Evolutionary conservation across 1,140 invertebrate species (phyloP), one percentile per base, ranked within the genome.

Genomic region (Microplitis mediator): DNA sequence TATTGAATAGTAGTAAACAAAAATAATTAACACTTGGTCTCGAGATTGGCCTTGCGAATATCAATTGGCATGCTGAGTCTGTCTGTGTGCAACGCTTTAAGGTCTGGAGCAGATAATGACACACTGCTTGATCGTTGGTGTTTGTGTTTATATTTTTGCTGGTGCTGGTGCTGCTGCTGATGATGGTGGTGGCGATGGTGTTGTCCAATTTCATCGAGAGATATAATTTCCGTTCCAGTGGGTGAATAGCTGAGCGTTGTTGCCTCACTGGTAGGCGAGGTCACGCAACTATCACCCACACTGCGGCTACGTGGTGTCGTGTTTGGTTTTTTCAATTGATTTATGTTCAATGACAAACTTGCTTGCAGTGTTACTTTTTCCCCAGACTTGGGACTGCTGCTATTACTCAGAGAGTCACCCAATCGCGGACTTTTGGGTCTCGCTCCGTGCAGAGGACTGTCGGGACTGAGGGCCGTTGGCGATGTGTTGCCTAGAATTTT

Each of bases 401-500:
- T 13, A 52, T 63, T 31, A 35, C 60, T 54, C 34, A 61, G 51
- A 16, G 52, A 66, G 45, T 65, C 45, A 5, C 50, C 51, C 8
- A 52, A n/a, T 51, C 73, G 61, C 1, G 75, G 75, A 75, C 84
- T 85, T 56, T 78, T 80, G 4, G 81, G 79, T 4, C 80, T 76
- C 2, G 79, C 70, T 4, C 81, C 81, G 13, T 83, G 84, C 9
- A 85, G 61, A 4, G 85, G 85, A 76, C 84, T 86, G 4, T 85
- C 84, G 0, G 79, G 82, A 71, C 77, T 81, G 3, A 45, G 54
- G 6, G 52, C 34, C 13, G 71, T 67, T 11, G 35, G 75, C 52
- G 67, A 74, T 69, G 69, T 85, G n/a, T 77, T 84, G 0, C 84
- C 80, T 0, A 87, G 71, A 35, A 87, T 86, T 62, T 86, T 87